Conservation (phyloP, 2,797 vertebrate species). For the Sebastes iracundus region DNA sequence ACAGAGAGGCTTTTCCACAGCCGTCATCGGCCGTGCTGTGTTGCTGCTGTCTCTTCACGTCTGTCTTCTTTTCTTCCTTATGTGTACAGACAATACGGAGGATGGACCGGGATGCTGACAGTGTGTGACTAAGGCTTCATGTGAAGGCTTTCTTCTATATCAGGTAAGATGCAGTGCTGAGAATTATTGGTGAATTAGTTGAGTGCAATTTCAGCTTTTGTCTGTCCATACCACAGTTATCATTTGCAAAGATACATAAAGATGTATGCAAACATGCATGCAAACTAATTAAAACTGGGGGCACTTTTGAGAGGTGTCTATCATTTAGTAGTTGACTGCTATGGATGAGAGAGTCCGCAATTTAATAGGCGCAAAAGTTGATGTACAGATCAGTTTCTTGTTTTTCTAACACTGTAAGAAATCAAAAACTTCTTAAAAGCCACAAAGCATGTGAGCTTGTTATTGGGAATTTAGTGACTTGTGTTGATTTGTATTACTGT, state of each 20-base stretch:
- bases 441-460: not conserved
- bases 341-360: not conserved
- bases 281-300: not conserved
- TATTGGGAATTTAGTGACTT: not conserved
- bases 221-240: not conserved
- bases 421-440: not conserved
- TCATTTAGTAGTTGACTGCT: not conserved
- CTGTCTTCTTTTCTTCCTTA: conserved; percentile 25
- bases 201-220: conserved; percentile 12
- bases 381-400: not conserved
- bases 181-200: not conserved
- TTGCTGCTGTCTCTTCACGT: conserved; percentile 35
- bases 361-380: not conserved
- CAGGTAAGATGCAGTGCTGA: conserved; percentile 66
- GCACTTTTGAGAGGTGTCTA: not conserved
- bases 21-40: conserved; percentile 17
- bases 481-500: not conserved
- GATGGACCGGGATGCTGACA: conserved; percentile 76
- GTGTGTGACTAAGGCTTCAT: conserved; percentile 60
- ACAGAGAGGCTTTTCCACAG: conserved; percentile 10
- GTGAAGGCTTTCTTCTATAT: conserved; percentile 65
- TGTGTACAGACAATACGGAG: conserved; percentile 68
- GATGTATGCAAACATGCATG: not conserved
- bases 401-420: not conserved
- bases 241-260: not conserved